Conservation (phyloP, 1,140 invertebrate species). For the Meteorus sp. region DNA sequence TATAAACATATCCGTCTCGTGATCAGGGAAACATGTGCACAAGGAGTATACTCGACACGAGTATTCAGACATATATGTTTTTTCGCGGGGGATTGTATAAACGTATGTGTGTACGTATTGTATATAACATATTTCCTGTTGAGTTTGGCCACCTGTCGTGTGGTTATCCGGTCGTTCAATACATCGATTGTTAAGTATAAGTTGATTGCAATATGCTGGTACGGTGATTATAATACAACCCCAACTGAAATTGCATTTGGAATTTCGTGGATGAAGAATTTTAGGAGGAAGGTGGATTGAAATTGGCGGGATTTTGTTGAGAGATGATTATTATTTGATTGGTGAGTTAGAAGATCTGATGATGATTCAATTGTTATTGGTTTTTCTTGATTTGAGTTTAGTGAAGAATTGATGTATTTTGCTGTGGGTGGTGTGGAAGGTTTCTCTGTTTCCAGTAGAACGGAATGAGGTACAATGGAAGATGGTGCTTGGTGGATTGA, state of each 20-base stretch:
- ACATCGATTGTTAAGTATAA: not conserved
- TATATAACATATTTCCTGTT: constrained; percentile 1
- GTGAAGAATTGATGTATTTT: too few relatives aligned
- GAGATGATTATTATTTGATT: too few relatives aligned
- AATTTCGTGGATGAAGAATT: too few relatives aligned
- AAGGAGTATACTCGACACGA: not conserved
- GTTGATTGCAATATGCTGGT: not conserved
- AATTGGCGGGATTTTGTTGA: too few relatives aligned
- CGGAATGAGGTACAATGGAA: too few relatives aligned
- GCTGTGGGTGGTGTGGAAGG: too few relatives aligned
- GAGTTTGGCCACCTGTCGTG: constrained; percentile 14
- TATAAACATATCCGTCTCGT: not conserved
- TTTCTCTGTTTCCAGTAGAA: too few relatives aligned
- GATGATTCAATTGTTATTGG: too few relatives aligned
- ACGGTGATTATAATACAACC: not conserved
- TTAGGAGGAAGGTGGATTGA: too few relatives aligned
- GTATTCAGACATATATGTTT: not conserved
- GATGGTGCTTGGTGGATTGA: too few relatives aligned
- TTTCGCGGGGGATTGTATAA: constrained; percentile 9
- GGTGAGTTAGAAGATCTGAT: too few relatives aligned
- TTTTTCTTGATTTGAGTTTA: too few relatives aligned
- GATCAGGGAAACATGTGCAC: constrained; percentile 10
- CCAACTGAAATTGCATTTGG: not conserved
- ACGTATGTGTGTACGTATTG: not conserved
- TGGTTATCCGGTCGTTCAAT: constrained; percentile 15